A percentile compares a stretch with the other conserved stretches of the same genome.
These are phyloP conservation scores for Leptopterna dolabrata DNA, from an alignment of 2,888 invertebrate genomes.

Conservation along the genomic window DNA sequence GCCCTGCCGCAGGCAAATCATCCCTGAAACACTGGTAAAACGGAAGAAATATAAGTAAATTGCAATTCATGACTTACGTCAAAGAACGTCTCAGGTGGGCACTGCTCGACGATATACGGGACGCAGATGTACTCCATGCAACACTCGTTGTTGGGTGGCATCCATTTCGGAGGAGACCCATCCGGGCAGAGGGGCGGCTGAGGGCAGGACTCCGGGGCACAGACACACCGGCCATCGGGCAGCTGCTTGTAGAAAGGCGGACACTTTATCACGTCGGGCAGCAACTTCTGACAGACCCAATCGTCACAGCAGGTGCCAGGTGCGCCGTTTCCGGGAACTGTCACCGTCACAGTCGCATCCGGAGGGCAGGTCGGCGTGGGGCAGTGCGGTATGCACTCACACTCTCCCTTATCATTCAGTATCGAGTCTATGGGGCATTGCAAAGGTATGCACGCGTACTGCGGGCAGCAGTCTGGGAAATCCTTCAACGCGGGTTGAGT, in stretches of 20 bases:
- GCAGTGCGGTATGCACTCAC: background rate
- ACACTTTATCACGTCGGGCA: background rate
- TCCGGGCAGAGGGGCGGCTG: background rate
- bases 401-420: background rate
- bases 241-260: background rate
- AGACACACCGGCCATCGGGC: background rate
- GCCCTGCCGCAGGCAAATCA: too few species aligned
- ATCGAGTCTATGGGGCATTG: background rate
- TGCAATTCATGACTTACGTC: too few species aligned
- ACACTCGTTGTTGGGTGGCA: background rate
- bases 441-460: background rate
- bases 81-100: too few species aligned
- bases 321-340: background rate
- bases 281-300: background rate
- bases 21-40: too few species aligned
- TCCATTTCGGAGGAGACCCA: background rate
- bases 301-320: background rate
- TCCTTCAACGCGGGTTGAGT: background rate
- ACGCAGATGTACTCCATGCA: background rate
- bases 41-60: too few species aligned
- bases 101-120: too few species aligned
- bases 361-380: background rate
- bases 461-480: background rate
- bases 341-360: background rate
- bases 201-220: background rate